Evolutionary conservation across 2,888 invertebrate genomes (phyloP).

Genomic region (Callosobruchus maculatus): DNA sequence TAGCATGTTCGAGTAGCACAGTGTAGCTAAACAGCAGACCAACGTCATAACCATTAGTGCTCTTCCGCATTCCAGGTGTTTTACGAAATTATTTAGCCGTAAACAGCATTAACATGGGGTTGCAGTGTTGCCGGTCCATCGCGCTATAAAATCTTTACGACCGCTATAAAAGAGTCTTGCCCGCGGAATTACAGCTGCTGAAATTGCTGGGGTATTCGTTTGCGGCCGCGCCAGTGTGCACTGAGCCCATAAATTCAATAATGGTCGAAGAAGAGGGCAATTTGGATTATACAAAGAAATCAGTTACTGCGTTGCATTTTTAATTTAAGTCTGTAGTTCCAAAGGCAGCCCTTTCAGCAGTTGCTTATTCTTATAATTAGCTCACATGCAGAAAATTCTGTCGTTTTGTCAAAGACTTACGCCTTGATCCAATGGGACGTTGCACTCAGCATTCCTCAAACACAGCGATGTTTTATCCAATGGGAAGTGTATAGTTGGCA

Average conservation of each 20-base stretch:
- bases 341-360: no score
- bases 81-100: background rate
- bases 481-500: no score
- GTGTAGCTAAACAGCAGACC: background rate
- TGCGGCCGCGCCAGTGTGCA: background rate
- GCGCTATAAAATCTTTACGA: background rate
- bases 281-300: background rate
- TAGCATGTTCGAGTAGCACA: no score
- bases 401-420: no score
- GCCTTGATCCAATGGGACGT: no score
- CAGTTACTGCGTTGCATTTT: background rate
- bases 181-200: background rate
- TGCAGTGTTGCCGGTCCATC: background rate
- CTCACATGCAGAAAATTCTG: no score
- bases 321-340: no score
- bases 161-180: background rate
- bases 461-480: no score
- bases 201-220: background rate
- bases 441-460: no score
- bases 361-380: no score
- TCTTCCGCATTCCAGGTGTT: background rate
- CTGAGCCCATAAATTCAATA: background rate
- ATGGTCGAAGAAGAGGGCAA: background rate
- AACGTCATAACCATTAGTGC: background rate
- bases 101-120: background rate